These are phyloP conservation scores for Oreochromis tanganicae DNA, from an alignment of 2,113 vertebrate species.

Conservation along the genomic window DNA sequence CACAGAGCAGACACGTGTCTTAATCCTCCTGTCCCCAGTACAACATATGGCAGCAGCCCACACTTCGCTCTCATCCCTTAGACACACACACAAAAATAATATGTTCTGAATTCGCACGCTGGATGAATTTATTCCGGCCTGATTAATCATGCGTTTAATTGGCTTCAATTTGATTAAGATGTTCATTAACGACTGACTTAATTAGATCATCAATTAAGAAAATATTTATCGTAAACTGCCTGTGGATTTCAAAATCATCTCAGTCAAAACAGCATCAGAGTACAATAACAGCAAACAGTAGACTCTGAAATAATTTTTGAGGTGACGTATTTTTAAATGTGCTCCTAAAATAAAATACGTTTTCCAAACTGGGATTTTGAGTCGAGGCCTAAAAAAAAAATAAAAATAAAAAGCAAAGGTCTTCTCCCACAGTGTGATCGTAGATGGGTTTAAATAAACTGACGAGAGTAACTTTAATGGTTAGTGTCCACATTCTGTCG, in stretches of 20 bases:
- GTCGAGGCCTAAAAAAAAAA: neutral
- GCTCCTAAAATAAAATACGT: neutral
- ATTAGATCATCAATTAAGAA: constrained; percentile 22
- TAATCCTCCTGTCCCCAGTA: neutral
- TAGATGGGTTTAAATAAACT: neutral
- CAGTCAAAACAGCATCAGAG: neutral
- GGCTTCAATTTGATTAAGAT: constrained; percentile 39
- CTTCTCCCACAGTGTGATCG: neutral
- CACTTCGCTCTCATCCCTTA: neutral
- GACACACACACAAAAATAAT: neutral
- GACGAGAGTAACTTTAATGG: neutral
- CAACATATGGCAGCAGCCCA: neutral
- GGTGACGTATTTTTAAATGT: neutral
- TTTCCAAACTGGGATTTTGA: neutral
- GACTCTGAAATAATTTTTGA: neutral
- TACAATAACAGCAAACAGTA: neutral
- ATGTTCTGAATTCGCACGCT: neutral
- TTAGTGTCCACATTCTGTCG: neutral
- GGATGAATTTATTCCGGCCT: neutral
- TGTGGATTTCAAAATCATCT: neutral
- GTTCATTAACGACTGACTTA: constrained; percentile 22
- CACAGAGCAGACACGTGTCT: neutral
- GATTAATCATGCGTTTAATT: constrained; percentile 55
- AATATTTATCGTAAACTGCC: neutral
- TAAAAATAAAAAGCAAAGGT: neutral